Evolutionary conservation across 2,113 vertebrate genomes (phyloP).

Genomic region (Neogale vison): DNA sequence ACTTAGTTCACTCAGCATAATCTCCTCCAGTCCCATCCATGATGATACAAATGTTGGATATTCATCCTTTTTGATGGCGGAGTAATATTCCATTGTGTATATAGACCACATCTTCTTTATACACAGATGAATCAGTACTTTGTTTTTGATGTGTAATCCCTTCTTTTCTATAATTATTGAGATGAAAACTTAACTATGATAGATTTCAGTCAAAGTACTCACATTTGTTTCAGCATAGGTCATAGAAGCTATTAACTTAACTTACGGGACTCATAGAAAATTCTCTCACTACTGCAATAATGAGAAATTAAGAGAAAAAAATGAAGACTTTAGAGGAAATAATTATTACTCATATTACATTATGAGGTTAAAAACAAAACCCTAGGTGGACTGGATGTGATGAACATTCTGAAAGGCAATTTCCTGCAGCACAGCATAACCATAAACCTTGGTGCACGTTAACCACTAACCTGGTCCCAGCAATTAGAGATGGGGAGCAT

Average conservation of each 20-base stretch:
- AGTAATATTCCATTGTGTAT: no score
- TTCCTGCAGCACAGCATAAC: not conserved
- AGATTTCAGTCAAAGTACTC: not conserved
- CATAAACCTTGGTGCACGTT: not conserved
- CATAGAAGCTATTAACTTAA: not conserved
- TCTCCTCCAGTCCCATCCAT: no score
- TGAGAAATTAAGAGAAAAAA: not conserved
- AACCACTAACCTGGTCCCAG: not conserved
- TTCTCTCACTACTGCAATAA: not conserved
- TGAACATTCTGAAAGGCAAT: not conserved
- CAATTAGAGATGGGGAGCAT: not conserved
- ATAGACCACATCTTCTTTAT: no score
- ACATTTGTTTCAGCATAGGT: constrained; percentile 13
- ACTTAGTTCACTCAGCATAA: no score
- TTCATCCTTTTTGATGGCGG: no score
- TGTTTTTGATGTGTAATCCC: not conserved
- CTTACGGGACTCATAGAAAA: not conserved
- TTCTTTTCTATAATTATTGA: not conserved
- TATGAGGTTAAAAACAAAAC: not conserved
- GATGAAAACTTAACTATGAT: not conserved
- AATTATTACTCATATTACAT: not conserved
- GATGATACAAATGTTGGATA: no score
- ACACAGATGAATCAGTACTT: not conserved
- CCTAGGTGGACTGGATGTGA: not conserved
- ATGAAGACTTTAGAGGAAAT: not conserved